Evolutionary conservation across 2,113 vertebrate species (phyloP), one percentile per base, ranked within the genome.

Genomic region (Thamnophis sirtalis): DNA sequence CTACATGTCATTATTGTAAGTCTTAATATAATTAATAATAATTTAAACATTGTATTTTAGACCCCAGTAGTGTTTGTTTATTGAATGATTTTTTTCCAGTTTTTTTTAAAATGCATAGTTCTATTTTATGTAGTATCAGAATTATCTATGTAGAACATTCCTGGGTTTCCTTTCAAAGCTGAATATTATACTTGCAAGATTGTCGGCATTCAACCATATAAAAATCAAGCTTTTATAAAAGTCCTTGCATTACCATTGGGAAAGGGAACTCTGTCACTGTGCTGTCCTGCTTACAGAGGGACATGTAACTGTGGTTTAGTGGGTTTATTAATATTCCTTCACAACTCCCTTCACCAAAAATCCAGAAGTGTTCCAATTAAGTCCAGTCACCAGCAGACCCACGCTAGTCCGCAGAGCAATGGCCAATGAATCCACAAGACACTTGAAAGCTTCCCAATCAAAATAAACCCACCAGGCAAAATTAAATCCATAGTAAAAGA

Each of bases 1-100:
- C 98, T 22, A 99, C 99, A 51, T 99, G 99, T 95, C 99, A 99
- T 95, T 98, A 97, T 96, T 96, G 99, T 99, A 97, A 98, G 98
- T 91, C 0, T 13, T 4, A 84, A 7, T 43, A 24, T 9, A 0
- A 19, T 92, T 87, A 54, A 92, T 10, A 11, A n/a, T 63, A 0
- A 84, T 22, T 91, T 93, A 90, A 80, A 89, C 48, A 80, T 5
- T 49, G 1, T 1, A 84, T 89, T 80, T 80, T 88, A 68, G 60
- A 55, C 3, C 21, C 53, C 48, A 3, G 10, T 86, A 33, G 21
- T 55, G 38, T 88, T 55, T 55, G n/a, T 80, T 43, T 21, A 43
- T 43, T 21, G 73, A 80, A 80, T 43, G 17, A 21, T 9, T 9
- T 38, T 80, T 33, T 80, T 38, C 8, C 33, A 80, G 7, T 73